These are phyloP conservation scores for Metallyticus violacea DNA, from an alignment of 2,888 invertebrate species.

Conservation along the genomic window DNA sequence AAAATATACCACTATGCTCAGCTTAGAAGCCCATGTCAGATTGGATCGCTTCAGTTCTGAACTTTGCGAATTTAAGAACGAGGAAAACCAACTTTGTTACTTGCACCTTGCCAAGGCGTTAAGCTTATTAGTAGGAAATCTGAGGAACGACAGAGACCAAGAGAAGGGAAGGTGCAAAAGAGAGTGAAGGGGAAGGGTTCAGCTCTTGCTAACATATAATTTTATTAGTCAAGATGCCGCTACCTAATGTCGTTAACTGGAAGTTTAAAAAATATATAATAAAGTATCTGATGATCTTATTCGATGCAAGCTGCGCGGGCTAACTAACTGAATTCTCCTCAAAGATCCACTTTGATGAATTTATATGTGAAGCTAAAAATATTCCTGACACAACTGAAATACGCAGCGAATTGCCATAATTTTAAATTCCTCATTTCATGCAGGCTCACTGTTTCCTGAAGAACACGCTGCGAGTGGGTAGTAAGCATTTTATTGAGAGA, in stretches of 20 bases:
- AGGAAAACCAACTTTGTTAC: not conserved
- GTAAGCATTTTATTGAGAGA: too few relatives aligned
- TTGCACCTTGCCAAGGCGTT: not conserved
- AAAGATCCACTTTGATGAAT: not conserved
- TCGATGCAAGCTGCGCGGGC: not conserved
- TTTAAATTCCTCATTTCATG: too few relatives aligned
- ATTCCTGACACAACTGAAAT: too few relatives aligned
- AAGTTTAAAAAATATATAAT: not conserved
- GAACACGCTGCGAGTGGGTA: too few relatives aligned
- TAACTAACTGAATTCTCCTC: too few relatives aligned
- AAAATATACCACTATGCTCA: too few relatives aligned
- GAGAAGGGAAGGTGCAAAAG: not conserved
- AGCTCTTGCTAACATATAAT: not conserved
- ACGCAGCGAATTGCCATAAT: too few relatives aligned
- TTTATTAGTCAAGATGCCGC: not conserved
- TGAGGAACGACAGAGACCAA: not conserved
- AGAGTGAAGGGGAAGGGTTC: not conserved
- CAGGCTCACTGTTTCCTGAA: too few relatives aligned
- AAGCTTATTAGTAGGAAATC: not conserved
- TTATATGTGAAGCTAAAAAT: not conserved
- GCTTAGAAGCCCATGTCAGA: not conserved
- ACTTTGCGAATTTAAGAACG: not conserved
- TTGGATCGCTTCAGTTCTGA: not conserved
- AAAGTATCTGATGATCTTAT: not conserved
- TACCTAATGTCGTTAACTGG: not conserved